These are phyloP conservation scores for Agriopis aurantiaria DNA, from an alignment of 2,888 invertebrate genomes.

Conservation along the genomic window DNA sequence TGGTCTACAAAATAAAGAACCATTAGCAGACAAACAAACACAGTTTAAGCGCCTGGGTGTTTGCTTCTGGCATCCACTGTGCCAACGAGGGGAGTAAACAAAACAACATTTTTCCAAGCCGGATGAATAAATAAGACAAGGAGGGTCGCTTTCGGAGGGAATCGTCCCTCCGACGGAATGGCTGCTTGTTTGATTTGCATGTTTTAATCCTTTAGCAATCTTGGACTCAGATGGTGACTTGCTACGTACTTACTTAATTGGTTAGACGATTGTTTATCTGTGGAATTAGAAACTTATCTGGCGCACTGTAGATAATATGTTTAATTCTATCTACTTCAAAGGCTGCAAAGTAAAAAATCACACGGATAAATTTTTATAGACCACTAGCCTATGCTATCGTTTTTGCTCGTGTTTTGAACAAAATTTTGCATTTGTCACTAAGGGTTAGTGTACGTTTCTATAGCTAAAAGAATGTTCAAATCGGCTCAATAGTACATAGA, in stretches of 20 bases:
- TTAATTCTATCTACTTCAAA: no score
- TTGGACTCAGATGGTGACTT: conserved; percentile 64
- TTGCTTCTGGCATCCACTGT: conserved; percentile 49
- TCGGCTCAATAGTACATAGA: no score
- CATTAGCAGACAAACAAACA: conserved; percentile 6
- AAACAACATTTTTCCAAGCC: conserved; percentile 83
- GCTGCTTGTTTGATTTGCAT: conserved; percentile 83
- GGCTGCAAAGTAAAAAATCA: no score
- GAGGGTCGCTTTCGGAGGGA: conserved; percentile 72
- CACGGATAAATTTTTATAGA: no score
- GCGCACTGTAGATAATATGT: neutral
- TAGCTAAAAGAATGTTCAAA: no score
- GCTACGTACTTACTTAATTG: conserved; percentile 48
- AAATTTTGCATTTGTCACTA: no score
- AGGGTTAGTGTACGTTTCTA: no score
- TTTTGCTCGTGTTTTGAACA: no score
- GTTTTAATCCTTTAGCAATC: conserved; percentile 82
- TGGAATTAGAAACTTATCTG: conserved; percentile 33
- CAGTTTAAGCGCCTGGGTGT: conserved; percentile 5
- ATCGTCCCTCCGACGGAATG: conserved; percentile 72
- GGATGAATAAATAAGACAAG: conserved; percentile 84
- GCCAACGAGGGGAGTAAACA: conserved; percentile 74
- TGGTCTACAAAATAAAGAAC: neutral
- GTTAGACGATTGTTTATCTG: conserved; percentile 49
- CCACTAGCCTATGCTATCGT: no score